Base-by-base conservation (phyloP, 2,888 invertebrate genomes). In the Netelia virgata region DNA sequence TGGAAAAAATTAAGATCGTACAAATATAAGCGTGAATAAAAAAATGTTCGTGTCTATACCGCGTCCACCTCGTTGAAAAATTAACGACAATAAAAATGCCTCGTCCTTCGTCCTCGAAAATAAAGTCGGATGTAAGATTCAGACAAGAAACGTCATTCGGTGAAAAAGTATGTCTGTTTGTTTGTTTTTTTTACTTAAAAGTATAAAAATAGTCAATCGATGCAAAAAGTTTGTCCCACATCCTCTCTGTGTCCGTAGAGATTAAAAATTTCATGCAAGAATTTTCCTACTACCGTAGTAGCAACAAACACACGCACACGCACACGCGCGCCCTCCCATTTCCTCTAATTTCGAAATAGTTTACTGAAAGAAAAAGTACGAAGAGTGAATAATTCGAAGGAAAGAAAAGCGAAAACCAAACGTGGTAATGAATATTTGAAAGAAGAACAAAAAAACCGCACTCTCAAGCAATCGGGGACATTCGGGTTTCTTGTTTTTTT, bases 381-480 rank as follows among this genome's bases (percentile, higher is more conserved):
- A 53, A 69, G 43, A 20, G 16, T 50, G 28, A 69, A 69, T 18
- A 63, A n/a, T 50, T 36, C 20, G 28, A 68, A 50, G 28, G 23
- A 73, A 43, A 41, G 57, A 59, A 55, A 55, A 8, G n/a, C 18
- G 16, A 57, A 64, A 43, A 59, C 11, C 28, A 70, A 69, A 50
- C 9, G 16, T 57, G 57, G 3, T 1, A 47, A 47, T 47, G 14
- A 47, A 47, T 57, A 18, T 16, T 57, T 57, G 57, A 53, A 68
- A 53, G 41, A 61, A 14, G 16, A 55, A 72, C 63, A 79, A 16
- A 50, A 82, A 82, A 50, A 83, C 69, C 57, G 79, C 83, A 83
- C 83, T 75, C 75, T 83, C 50, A 80, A 83, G 83, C 79, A 72
- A 83, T 76, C 83, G 50, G 11, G 63, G 50, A 53, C 77, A 73